Evolutionary conservation across 2,888 invertebrate species (phyloP), one percentile per base, ranked within the genome.

Genomic region (Oscheius sp.): DNA sequence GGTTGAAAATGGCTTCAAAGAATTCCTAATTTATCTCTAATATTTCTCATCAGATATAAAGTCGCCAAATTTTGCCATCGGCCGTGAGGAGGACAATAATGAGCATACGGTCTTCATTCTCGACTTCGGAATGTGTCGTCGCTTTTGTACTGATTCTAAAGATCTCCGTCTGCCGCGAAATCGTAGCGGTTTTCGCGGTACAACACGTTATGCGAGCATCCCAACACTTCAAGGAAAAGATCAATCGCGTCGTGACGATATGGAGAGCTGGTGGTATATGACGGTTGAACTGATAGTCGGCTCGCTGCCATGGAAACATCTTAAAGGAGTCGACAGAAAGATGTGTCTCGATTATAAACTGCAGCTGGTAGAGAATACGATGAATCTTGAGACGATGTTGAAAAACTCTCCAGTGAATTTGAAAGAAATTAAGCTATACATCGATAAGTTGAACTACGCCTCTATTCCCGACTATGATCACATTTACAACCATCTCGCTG

Each of bases 261-360:
- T 74, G 20, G 76, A 76, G 57, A 57, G 72, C 14, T 76, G 76
- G 76, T 74, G 73, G 76, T 76, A 76, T 59, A 74, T 74, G 76
- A 36, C 68, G 1, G 64, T 69, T 30, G 76, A 76, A 63, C 61
- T 70, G 56, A 69, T 72, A 22, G 44, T 61, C 8, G 38, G 50
- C 32, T 68, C 71, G 17, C 33, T 76, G 22, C 76, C 76, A 20
- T 76, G 76, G 76, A 76, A 69, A 28, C 30, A 38, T n/a, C 20
- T n/a, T n/a, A n/a, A n/a, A n/a, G n/a, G n/a, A n/a, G n/a, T n/a
- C n/a, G n/a, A n/a, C n/a, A n/a, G n/a, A n/a, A n/a, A n/a, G n/a
- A n/a, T n/a, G n/a, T n/a, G n/a, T n/a, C n/a, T n/a, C n/a, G n/a
- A n/a, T n/a, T n/a, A n/a, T n/a, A n/a, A n/a, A n/a, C n/a, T n/a